Evolutionary conservation across 1,140 invertebrate genomes (phyloP), one percentile per base, ranked within the genome.

Genomic region (Nephotettix cincticeps): DNA sequence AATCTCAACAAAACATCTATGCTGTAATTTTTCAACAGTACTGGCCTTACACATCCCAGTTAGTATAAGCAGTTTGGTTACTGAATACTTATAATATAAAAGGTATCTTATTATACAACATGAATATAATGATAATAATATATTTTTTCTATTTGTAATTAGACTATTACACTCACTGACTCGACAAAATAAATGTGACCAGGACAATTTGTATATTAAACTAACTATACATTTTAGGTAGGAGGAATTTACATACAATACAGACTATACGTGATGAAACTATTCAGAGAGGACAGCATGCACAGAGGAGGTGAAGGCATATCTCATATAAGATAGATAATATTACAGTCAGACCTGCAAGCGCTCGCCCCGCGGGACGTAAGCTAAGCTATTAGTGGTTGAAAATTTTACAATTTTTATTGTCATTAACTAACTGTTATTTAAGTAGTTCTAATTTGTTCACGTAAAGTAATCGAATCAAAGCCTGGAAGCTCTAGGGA

Each of bases 401-500:
- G 23, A 61, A 61, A n/a, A 61, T 27, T 25, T 61, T 27, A 29
- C 27, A 29, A 61, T 27, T 61, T 36, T 61, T 61, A 61, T 61
- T 61, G 56, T 61, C 56, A 28, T 61, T 28, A 21, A 27, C 56
- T 61, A 61, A 61, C 56, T 29, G 21, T 54, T 14, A 21, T 36
- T 36, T 61, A 61, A 51, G 47, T 61, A 29, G 27, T 28, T 9
- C 21, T 61, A 29, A 61, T 61, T 61, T 61, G 13, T 54, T 19
- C 23, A 6, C 47, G 11, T 11, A 27, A 29, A 27, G 6, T 21
- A 27, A 14, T 61, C 56, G 21, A 51, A 51, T 61, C 14, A 27
- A 54, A 61, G 56, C 56, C 14, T 27, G 56, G 56, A 61, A 61
- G 56, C 56, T 61, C 56, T 61, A 61, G 25, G 56, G 56, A n/a